Base-by-base conservation (phyloP, 2,888 invertebrate genomes). In the Aphrophora alni region DNA sequence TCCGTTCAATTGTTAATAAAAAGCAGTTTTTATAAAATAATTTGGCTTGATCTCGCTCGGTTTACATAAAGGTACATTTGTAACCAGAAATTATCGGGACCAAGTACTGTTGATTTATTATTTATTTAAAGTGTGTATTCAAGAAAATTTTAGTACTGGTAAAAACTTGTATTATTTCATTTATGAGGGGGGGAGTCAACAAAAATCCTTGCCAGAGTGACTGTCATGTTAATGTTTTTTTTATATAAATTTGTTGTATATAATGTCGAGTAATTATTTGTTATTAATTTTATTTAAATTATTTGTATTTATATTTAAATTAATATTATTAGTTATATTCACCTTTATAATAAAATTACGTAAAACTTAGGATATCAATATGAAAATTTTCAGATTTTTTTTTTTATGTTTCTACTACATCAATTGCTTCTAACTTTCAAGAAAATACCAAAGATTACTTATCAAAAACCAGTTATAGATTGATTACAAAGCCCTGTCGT, bases 251-350 rank as follows among this genome's bases (percentile, higher is more conserved):
- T 21, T 59, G 21, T 59, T 59, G 59, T 59, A 59, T 5, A 59
- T 59, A 59, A 21, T 59, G 59, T 59, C 59, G 21, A 59, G 68
- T 73, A 74, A 73, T 59, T 38, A 25, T 79, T 79, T 79, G 78
- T 79, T 79, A 73, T 68, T 79, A 68, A 79, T 74, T 74, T 79
- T 59, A 78, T 68, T 79, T 74, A 21, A 74, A 81, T 84, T 82
- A 78, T 82, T 80, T 81, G 74, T 82, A 82, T 79, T 83, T 81
- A 84, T 83, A 82, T 73, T 78, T 83, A 84, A 82, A 82, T 59
- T 59, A 21, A 59, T 59, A 44, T 59, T 21, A 4, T 7, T 59
- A 21, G n/a, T 59, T 21, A 12, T 59, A 44, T 33, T 33, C 8
- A 33, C 33, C 3, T 33, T 33, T 33, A 33, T 3, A 33, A 33